A percentile compares a stretch with the other conserved stretches of the same genome.
These are phyloP conservation scores for Miniopterus natalensis DNA, from an alignment of 2,113 vertebrate genomes.

Conservation along the genomic window DNA sequence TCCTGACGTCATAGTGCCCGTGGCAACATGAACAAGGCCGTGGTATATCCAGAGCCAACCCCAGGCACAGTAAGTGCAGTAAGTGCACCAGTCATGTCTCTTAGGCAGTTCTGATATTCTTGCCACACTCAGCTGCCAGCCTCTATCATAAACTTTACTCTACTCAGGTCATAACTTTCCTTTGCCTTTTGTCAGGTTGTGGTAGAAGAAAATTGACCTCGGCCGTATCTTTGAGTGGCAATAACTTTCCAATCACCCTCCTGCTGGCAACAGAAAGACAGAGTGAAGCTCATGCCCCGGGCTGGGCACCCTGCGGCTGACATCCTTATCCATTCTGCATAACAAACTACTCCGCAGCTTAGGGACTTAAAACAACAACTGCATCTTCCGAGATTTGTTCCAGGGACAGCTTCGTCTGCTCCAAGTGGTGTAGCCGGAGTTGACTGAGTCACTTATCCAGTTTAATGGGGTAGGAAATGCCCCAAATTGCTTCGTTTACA, in stretches of 20 bases:
- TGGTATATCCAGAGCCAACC: not conserved
- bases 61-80: not conserved
- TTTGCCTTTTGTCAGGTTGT: not conserved
- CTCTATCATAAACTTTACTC: not conserved
- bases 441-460: not conserved
- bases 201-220: not conserved
- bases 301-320: not conserved
- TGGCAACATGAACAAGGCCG: not conserved
- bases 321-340: not conserved
- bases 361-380: not conserved
- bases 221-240: not conserved
- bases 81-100: not conserved
- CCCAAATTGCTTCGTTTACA: not conserved
- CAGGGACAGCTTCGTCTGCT: not conserved
- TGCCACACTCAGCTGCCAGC: not conserved
- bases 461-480: not conserved
- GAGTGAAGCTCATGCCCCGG: too few species aligned
- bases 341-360: not conserved
- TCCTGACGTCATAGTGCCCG: not conserved
- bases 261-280: not conserved
- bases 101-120: not conserved
- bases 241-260: not conserved
- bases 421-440: not conserved
- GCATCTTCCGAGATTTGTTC: too few species aligned
- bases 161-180: not conserved